A percentile compares a stretch with the other conserved stretches of the same genome.
Evolutionary conservation across 2,888 invertebrate genomes (phyloP).

Genomic region (Hypsopygia costalis): DNA sequence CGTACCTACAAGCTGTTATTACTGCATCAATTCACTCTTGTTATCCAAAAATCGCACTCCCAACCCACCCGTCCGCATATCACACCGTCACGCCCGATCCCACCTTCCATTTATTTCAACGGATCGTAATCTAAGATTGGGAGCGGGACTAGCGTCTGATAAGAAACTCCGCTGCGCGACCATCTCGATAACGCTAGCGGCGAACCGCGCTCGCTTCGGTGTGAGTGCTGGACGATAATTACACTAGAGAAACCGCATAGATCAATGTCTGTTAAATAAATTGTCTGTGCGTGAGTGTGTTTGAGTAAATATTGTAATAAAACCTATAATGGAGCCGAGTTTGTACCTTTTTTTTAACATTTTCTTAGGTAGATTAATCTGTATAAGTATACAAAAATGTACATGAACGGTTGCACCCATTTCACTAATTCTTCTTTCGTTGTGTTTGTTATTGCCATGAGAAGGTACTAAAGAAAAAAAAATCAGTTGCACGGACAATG

Average conservation of each 20-base stretch:
- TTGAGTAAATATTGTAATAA: not conserved
- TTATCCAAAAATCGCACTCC: constrained; percentile 1
- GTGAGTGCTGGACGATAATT: constrained; percentile 32
- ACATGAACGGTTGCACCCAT: too few relatives aligned
- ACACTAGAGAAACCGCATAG: constrained; percentile 27
- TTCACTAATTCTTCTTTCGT: too few relatives aligned
- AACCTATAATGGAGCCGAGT: too few relatives aligned
- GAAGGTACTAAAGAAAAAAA: too few relatives aligned
- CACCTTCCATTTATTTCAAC: constrained; percentile 56
- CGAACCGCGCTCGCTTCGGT: constrained; percentile 22
- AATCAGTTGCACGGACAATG: too few relatives aligned
- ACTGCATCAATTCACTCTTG: not conserved
- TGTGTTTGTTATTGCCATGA: too few relatives aligned
- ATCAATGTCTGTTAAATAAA: constrained; percentile 8
- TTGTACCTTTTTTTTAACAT: too few relatives aligned
- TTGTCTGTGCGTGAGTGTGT: not conserved
- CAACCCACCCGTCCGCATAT: constrained; percentile 30
- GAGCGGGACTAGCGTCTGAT: constrained; percentile 40
- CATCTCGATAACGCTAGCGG: constrained; percentile 41
- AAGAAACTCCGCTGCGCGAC: constrained; percentile 38
- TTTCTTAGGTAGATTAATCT: too few relatives aligned
- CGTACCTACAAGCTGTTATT: too few relatives aligned
- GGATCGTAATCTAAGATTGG: constrained; percentile 53
- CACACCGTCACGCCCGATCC: constrained; percentile 52
- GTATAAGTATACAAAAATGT: too few relatives aligned